phyloP scores from a whole-genome alignment of 2,888 invertebrate genomes.

The Ophraella communa region DNA sequence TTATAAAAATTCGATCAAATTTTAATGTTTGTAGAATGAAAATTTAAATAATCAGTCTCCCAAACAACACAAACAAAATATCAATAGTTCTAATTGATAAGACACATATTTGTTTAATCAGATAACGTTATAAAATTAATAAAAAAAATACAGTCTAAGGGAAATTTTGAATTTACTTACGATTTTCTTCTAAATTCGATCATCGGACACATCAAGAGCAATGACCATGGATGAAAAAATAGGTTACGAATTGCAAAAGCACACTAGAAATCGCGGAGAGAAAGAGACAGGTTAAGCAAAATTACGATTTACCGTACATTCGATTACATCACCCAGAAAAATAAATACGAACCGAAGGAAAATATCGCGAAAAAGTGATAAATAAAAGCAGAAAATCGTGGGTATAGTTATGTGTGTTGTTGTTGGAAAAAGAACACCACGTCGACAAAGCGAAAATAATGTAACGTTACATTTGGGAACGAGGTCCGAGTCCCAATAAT shows the following conservation, averaged over 20 bases:
- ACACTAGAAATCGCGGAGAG: constrained; percentile 33
- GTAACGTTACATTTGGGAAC: constrained; percentile 57
- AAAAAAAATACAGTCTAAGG: background rate
- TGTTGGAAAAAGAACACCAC: constrained; percentile 39
- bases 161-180: no score
- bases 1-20: no score
- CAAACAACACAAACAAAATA: background rate
- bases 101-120: background rate
- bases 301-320: constrained; percentile 40
- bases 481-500: constrained; percentile 46
- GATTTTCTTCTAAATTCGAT: background rate
- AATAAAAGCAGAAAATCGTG: constrained; percentile 12
- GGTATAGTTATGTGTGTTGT: no score
- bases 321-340: constrained; percentile 53
- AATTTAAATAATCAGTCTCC: background rate
- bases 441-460: constrained; percentile 47
- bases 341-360: constrained; percentile 29
- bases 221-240: constrained; percentile 30
- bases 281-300: constrained; percentile 31
- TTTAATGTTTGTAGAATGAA: no score
- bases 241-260: constrained; percentile 38
- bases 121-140: background rate
- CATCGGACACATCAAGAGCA: constrained; percentile 25
- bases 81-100: background rate
- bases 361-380: constrained; percentile 10